Percentiles rank a stretch among this genome's conserved stretches.
These are phyloP conservation scores for Megatriorchis doriae DNA, from an alignment of 2,113 vertebrate species.

Conservation along the genomic window DNA sequence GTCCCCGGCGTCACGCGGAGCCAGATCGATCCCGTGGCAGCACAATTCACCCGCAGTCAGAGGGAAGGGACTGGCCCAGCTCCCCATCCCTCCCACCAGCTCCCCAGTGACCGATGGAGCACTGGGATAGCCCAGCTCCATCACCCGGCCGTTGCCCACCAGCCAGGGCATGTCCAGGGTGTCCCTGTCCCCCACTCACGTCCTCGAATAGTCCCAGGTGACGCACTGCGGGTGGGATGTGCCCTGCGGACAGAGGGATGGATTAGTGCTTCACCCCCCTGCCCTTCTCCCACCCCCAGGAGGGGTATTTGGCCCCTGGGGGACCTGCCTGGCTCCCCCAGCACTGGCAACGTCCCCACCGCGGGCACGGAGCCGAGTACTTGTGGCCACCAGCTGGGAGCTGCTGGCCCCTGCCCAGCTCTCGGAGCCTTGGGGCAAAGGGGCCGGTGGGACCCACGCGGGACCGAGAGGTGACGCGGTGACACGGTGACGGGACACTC, in stretches of 20 bases:
- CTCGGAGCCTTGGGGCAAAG: not conserved
- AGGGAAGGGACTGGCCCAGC: not conserved
- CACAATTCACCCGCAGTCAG: rapidly evolving
- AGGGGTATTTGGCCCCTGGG: rapidly evolving
- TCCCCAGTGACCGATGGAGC: rapidly evolving
- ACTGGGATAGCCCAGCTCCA: not conserved
- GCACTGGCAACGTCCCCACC: rapidly evolving
- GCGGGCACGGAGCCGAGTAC: rapidly evolving
- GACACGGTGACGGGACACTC: slow-evolving; percentile 48
- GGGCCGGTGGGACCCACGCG: rapidly evolving
- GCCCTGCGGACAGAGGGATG: slow-evolving; percentile 74
- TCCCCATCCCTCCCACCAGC: not conserved
- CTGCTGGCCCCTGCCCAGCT: not conserved
- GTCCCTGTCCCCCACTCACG: slow-evolving; percentile 74
- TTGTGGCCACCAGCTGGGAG: not conserved
- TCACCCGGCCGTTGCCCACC: rapidly evolving
- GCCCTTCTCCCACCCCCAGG: rapidly evolving
- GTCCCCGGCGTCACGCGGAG: not conserved
- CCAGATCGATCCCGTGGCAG: not conserved
- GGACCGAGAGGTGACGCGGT: not conserved
- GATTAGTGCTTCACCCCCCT: not conserved
- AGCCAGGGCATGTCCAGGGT: not conserved
- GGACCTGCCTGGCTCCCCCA: not conserved
- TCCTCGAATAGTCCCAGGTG: slow-evolving; percentile 92
- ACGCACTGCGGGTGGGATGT: slow-evolving; percentile 92